These are phyloP conservation scores for Vireo griseus DNA, from an alignment of 2,797 vertebrate genomes.

Conservation along the genomic window DNA sequence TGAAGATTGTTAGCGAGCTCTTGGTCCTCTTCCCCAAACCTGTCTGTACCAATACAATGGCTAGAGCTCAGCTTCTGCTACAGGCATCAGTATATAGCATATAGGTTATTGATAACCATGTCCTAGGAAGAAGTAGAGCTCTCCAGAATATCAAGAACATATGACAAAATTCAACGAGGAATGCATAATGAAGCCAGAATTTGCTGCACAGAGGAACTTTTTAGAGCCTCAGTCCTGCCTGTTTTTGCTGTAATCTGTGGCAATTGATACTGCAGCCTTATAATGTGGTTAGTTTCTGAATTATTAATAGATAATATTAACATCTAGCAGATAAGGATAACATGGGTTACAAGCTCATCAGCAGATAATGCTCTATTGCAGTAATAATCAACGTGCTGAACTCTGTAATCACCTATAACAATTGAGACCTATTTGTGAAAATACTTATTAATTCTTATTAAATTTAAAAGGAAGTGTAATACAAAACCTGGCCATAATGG, in stretches of 20 bases:
- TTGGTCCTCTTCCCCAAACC: neutral
- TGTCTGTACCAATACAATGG: neutral
- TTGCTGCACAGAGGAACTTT: neutral
- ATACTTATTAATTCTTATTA: constrained; percentile 7
- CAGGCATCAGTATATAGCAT: neutral
- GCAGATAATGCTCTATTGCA: neutral
- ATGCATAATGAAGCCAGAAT: neutral
- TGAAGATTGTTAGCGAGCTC: neutral
- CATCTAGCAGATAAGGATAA: neutral
- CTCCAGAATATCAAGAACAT: neutral
- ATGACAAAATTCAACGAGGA: neutral
- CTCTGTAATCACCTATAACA: neutral
- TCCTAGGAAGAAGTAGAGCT: neutral
- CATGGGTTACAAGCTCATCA: constrained; percentile 5
- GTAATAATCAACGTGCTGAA: neutral
- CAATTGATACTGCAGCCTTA: neutral
- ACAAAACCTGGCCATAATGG: neutral
- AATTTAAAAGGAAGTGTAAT: neutral
- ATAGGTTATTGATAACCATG: neutral
- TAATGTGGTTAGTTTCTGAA: constrained; percentile 14
- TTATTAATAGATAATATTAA: constrained; percentile 7
- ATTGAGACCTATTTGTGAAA: constrained; percentile 12
- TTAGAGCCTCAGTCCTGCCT: neutral
- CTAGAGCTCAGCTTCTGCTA: neutral
- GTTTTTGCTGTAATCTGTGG: neutral